Base-by-base conservation (phyloP, 2,797 vertebrate genomes). In the Acanthiza pusilla region DNA sequence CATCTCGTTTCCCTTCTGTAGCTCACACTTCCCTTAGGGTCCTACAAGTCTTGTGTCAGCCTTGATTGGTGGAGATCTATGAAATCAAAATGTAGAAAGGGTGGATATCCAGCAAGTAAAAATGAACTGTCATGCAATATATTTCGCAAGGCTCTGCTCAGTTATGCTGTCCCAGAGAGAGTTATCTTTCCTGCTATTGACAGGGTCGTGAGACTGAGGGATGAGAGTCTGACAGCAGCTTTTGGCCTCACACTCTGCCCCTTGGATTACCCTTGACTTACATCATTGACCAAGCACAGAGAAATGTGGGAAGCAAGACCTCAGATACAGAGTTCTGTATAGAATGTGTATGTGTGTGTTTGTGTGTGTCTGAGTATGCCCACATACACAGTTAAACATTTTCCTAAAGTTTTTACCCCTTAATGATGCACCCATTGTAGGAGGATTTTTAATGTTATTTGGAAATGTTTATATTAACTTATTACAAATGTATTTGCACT, bases 201-300 rank as follows among this genome's bases (percentile, higher is more conserved):
- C 54, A 75, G 12, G 21, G 9, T 75, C 30, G 43, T 18, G 43
- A 16, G 14, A 55, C 27, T 34, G n/a, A 57, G 40, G 48, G 16
- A 36, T n/a, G 27, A 81, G 38, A 78, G 29, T 21, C 47, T 67
- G 34, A 63, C 14, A 78, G n/a, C 40, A 91, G 53, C 74, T 81
- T 18, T 18, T 74, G 53, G n/a, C 25, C 60, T 60, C 1, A 0
- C 15, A 18, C 9, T 55, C 2, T 53, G 11, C 2, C 2, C 16
- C 25, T 55, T 36, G 5, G 7, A 30, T 43, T 61, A 29, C 5
- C 29, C 47, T 63, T 67, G 36, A 47, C 6, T 68, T 62, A 26
- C 6, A 8, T 9, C 25, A 10, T 29, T 90, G 42, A n/a, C n/a
- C n/a, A n/a, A n/a, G n/a, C n/a, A n/a, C 23, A 62, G 38, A 70